phyloP scores from a whole-genome alignment of 2,888 invertebrate genomes.

The Mechanitis messenoides region DNA sequence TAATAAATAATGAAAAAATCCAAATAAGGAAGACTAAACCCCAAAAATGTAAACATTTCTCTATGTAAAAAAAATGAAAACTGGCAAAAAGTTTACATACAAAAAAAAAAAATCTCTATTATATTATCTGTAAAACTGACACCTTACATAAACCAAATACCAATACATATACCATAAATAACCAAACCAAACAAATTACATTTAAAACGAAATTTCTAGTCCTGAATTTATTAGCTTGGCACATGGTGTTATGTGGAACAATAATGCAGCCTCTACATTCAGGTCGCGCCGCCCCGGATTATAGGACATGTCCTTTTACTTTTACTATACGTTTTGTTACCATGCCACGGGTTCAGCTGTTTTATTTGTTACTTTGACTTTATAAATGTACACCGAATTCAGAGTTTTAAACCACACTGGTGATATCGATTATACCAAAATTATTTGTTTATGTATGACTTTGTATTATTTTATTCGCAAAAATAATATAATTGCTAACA shows the following conservation, averaged over 20 bases:
- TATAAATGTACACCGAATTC: no score
- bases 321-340: conserved; percentile 31
- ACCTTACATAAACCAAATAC: no score
- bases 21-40: no score
- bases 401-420: neutral
- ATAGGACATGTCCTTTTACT: conserved; percentile 26
- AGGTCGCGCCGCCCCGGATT: conserved; percentile 35
- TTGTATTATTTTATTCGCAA: no score
- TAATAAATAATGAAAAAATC: no score
- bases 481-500: no score
- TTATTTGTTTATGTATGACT: no score
- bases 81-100: no score
- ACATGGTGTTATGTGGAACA: conserved; percentile 19
- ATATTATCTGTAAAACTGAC: no score
- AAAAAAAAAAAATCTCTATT: no score
- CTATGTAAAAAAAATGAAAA: no score
- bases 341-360: conserved; percentile 12
- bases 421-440: neutral
- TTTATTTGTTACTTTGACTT: neutral
- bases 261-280: conserved; percentile 36
- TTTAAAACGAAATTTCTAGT: conserved; percentile 7
- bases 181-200: neutral
- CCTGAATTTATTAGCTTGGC: conserved; percentile 8
- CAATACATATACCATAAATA: neutral
- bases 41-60: no score